Evolutionary conservation across 2,113 vertebrate species (phyloP).

Genomic region (Microcebus jonahi): DNA sequence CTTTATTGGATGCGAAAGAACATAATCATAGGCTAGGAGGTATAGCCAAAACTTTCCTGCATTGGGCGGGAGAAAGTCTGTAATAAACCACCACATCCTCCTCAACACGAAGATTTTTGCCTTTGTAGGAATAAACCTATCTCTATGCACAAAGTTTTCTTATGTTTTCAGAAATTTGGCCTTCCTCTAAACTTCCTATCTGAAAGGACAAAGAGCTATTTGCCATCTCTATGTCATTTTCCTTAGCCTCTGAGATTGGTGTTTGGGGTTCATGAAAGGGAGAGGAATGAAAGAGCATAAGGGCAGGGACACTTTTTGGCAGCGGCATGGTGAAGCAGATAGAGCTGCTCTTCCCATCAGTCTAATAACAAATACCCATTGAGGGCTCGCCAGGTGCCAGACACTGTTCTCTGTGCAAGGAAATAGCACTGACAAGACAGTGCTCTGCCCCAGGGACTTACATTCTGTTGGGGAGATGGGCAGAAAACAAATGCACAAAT

Average conservation of each 20-base stretch:
- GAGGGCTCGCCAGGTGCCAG: not conserved
- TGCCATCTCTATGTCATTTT: not conserved
- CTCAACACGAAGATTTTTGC: not conserved
- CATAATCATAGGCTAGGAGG: not conserved
- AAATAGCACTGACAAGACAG: not conserved
- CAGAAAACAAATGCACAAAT: not conserved
- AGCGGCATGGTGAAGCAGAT: not conserved
- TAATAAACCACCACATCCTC: not conserved
- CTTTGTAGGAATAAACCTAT: not conserved
- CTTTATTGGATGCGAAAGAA: not conserved
- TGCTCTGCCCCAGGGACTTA: not conserved
- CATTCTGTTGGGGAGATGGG: not conserved
- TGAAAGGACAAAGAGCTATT: not conserved
- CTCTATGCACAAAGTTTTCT: not conserved
- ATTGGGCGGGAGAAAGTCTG: not conserved
- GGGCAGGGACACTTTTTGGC: not conserved
- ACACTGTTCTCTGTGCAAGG: not conserved
- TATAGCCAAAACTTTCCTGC: not conserved
- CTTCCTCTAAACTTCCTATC: not conserved
- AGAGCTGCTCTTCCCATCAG: not conserved
- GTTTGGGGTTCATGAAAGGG: not conserved
- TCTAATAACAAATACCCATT: not conserved
- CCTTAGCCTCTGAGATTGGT: not conserved
- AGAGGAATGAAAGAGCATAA: not conserved
- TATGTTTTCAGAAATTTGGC: not conserved